Percentiles rank a stretch among this genome's conserved stretches.
Conservation (phyloP, 2,113 vertebrate species). For the Naja naja region DNA sequence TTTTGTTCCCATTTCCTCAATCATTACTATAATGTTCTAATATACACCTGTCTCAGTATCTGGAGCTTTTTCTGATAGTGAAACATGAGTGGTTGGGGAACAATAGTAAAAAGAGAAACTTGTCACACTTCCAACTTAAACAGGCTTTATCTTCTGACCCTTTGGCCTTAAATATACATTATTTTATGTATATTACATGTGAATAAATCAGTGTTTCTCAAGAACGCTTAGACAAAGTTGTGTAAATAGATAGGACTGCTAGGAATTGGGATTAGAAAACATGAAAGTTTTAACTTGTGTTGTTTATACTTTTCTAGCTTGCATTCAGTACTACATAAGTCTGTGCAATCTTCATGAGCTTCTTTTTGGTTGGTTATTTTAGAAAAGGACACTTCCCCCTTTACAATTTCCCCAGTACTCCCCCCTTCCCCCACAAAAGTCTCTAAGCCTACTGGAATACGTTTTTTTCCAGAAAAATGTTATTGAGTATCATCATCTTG, state of each 20-base stretch:
- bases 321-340: neutral
- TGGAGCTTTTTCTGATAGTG: neutral
- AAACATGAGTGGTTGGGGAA: neutral
- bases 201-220: neutral
- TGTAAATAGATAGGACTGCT: neutral
- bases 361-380: neutral
- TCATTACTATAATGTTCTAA: neutral
- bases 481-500: neutral
- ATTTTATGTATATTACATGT: too few relatives aligned
- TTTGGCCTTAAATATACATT: neutral
- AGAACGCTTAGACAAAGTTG: neutral
- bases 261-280: neutral
- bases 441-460: neutral
- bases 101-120: neutral
- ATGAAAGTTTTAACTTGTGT: neutral
- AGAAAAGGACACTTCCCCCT: neutral
- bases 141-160: neutral
- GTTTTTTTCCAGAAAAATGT: neutral
- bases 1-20: neutral
- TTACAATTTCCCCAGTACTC: neutral
- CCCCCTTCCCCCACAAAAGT: neutral
- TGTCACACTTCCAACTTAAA: neutral
- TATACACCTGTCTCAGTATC: neutral
- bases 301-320: neutral
- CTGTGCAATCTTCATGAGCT: neutral